Evolutionary conservation across 2,797 vertebrate genomes (phyloP), one percentile per base, ranked within the genome.

Genomic region (Pipistrellus pipistrellus): DNA sequence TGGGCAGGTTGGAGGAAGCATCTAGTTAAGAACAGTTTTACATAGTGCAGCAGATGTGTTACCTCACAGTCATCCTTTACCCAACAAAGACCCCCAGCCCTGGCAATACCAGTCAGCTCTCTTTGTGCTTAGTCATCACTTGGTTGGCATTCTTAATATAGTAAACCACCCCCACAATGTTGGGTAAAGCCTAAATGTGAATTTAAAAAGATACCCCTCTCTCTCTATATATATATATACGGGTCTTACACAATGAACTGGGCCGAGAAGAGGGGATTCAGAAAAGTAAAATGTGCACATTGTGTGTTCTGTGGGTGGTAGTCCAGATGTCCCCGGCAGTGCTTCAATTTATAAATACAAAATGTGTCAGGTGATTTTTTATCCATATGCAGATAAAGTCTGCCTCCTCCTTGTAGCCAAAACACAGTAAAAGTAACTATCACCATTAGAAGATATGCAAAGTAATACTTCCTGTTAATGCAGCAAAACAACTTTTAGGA

Each of bases 311-410:
- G 1, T 57, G 30, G 76, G 77, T 30, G 2, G 6, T 32, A 25
- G 27, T 66, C 59, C 85, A 92, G 85, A 84, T 84, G 88, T 32
- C 35, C 21, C 68, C 82, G 72, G 23, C 27, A 69, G 41, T 10
- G 32, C 41, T 84, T 78, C 94, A 84, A 80, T 95, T 97, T 96
- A 88, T 95, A 90, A 81, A 77, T 85, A 64, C 46, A 80, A 32
- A 95, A 68, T 48, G 25, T 94, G 90, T 75, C 86, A 86, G 48
- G 68, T 83, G 69, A 53, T 77, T 86, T 85, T 77, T 90, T 85
- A 68, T 30, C 51, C 81, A 21, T 14, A 51, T 77, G 27, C 57
- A 85, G 27, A 76, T 90, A 85, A 93, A 88, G 90, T 81, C 71
- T 81, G 9, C 32, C 14, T 84, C 35, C 53, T 87, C 8, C 44